Evolutionary conservation across 1,140 invertebrate genomes (phyloP).

Genomic region (Latrodectus geometricus): DNA sequence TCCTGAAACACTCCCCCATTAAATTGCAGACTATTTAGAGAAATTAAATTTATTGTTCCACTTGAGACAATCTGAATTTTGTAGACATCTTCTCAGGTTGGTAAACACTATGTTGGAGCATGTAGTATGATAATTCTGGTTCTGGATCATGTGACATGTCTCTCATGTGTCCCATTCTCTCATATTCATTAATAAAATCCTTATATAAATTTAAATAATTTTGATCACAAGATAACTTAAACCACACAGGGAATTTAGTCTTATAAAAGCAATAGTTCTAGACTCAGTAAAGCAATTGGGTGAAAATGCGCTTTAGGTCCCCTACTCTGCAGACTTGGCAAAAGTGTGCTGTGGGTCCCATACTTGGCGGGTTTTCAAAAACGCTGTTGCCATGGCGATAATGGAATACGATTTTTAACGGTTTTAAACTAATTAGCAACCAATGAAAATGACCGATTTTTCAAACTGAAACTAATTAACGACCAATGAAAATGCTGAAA

Average conservation of each 20-base stretch:
- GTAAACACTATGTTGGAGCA: conserved; percentile 12
- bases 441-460: no score
- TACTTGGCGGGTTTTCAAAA: no score
- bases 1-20: conserved; percentile 1
- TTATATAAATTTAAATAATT: background rate
- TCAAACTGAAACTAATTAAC: no score
- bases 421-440: no score
- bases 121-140: background rate
- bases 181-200: conserved; percentile 17
- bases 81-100: background rate
- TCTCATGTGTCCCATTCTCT: background rate
- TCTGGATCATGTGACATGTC: background rate
- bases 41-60: background rate
- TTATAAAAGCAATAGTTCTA: background rate
- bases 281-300: no score
- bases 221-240: background rate
- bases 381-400: no score
- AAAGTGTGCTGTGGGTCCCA: no score
- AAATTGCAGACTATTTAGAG: background rate
- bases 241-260: background rate
- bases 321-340: no score
- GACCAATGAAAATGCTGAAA: no score
- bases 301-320: no score
- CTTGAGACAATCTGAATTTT: background rate
- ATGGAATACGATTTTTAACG: no score